Evolutionary conservation across 1,140 invertebrate species (phyloP), one percentile per base, ranked within the genome.

Genomic region (Ceratosolen solmsi): DNA sequence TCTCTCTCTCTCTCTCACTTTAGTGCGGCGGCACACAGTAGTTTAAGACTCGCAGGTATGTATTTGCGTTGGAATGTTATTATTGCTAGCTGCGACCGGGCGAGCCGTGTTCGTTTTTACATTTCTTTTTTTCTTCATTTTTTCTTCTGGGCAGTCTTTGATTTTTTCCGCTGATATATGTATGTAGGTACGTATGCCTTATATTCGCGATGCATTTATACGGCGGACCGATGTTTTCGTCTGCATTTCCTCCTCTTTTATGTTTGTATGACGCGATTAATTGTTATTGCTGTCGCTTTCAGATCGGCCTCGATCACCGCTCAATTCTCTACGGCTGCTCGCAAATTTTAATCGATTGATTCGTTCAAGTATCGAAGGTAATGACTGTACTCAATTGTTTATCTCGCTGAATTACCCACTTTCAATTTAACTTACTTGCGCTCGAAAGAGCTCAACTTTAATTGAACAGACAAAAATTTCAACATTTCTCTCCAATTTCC

Each of bases 11-110:
- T 83, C 71, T 84, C 70, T 65, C 54, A 84, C 80, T 84, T 84
- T n/a, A n/a, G 85, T 88, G 88, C 85, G 84, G 87, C 87, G 87
- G 86, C 88, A 90, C 87, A 89, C 89, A 89, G 86, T 88, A 89
- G 88, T 87, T 84, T 75, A 79, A 88, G 85, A 88, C 84, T 89
- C 88, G 87, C 84, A 88, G 84, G 85, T 89, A 89, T 87, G 86
- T 86, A 87, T 70, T 76, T 87, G 85, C 86, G 86, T 88, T 89
- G 88, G 88, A 89, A 88, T 89, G 88, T 88, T 87, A 88, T 89
- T 89, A 89, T 89, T 89, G 87, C 88, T 90, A 90, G 83, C 88
- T 89, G 88, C 87, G 85, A 85, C 86, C 87, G 87, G 86, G 83
- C 87, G 87, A 86, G 85, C 86, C 83, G 75, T 85, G 83, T 84